Base-by-base conservation (phyloP, 2,888 invertebrate species). In the Adelphocoris suturalis region DNA sequence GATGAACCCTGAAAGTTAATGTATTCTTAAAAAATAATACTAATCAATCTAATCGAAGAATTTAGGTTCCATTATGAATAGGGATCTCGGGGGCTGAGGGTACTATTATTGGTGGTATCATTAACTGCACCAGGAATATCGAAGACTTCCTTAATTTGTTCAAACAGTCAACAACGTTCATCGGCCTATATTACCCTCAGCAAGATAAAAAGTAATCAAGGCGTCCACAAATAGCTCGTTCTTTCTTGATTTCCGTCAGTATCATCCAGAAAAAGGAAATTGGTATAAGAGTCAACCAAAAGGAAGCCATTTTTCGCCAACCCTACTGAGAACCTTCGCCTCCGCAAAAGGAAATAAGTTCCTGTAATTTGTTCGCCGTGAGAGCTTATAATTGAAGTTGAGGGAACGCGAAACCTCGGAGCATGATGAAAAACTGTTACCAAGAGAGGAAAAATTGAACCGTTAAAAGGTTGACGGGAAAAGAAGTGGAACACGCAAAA, bases 311-410 rank as follows among this genome's bases (percentile, higher is more conserved):
- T 68, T 68, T 68, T 52, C 52, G 68, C 4, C 68, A 9, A 68
- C 68, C 46, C 37, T 2, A 76, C 16, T 1, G 46, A 78, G 19
- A 37, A 46, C 14, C 46, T 78, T 78, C 19, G 78, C 46, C 78
- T 19, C 16, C 78, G 78, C 78, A 78, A 46, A 47, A 37, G 78
- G 23, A 68, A 68, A 68, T 68, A 68, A 68, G 68, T 68, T 68
- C 68, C 68, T 23, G 68, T 68, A 68, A 68, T 68, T 68, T 68
- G 68, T 23, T 68, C 68, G 23, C 23, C 12, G 68, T 68, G 68
- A 68, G 68, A 68, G 68, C 68, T 68, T 68, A 57, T 57, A 46
- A 78, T 78, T 78, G 47, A 46, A 46, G 78, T 46, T 14, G 46
- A 78, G 78, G 78, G n/a, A 19, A 78, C 78, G 78, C 78, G 78